These are phyloP conservation scores for human DNA, from an alignment of 2,113 vertebrate species.

Conservation along the genomic window GRCh38 chr9:136608001-136608500, in stretches of 20 bases:
- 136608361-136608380: background rate
- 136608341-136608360: background rate
- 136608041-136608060: background rate
- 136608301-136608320: background rate
- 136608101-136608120: too few species aligned
- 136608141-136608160: background rate
- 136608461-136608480: rapidly evolving
- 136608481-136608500: background rate
- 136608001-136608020: rapidly evolving
- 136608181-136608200: rapidly evolving
- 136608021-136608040: background rate
- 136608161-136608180: too few species aligned
- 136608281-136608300: background rate
- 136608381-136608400: background rate
- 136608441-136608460: background rate
- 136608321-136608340: rapidly evolving
- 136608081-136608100: background rate
- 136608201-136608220: rapidly evolving
- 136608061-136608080: background rate
- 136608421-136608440: background rate
- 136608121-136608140: too few species aligned
- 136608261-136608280: too few species aligned
- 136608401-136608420: background rate
- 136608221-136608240: background rate
- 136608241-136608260: background rate